A percentile compares a stretch with the other conserved stretches of the same genome.
These are phyloP conservation scores for Ericerus pela DNA, from an alignment of 1,140 invertebrate genomes.

Conservation along the genomic window DNA sequence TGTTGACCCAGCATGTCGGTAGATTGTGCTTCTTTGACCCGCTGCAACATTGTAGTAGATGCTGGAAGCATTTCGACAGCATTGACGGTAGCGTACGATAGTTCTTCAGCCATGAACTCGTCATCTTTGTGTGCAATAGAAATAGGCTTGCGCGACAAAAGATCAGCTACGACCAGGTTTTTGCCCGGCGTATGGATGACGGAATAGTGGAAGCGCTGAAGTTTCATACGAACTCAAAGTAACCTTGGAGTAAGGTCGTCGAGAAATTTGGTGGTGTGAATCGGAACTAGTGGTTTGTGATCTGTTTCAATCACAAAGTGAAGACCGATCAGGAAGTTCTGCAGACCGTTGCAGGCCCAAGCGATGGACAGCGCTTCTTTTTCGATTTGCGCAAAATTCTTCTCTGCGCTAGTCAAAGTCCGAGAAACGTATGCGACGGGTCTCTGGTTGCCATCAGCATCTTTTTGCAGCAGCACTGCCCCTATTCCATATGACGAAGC, in stretches of 20 bases:
- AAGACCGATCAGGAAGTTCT: constrained; percentile 31
- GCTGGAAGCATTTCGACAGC: not conserved
- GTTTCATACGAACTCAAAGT: too few relatives aligned
- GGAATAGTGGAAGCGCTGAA: too few relatives aligned
- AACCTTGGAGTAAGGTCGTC: too few relatives aligned
- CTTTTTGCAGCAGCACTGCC: constrained; percentile 24
- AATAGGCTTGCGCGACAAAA: constrained; percentile 19
- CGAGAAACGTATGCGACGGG: constrained; percentile 30
- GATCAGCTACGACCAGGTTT: constrained; percentile 15
- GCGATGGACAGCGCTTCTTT: constrained; percentile 35
- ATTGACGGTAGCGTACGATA: constrained; percentile 3
- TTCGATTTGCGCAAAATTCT: constrained; percentile 34
- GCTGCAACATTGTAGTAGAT: not conserved
- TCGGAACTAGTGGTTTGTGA: constrained; percentile 33
- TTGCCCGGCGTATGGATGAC: too few relatives aligned
- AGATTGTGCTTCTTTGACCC: not conserved
- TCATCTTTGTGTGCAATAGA: constrained; percentile 19
- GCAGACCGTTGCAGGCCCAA: constrained; percentile 30
- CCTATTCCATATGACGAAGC: constrained; percentile 22
- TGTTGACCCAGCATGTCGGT: not conserved
- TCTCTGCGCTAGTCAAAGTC: constrained; percentile 27
- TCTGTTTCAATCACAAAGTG: constrained; percentile 34
- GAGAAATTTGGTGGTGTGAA: too few relatives aligned
- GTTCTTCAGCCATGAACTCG: constrained; percentile 2
- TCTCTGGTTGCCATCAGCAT: constrained; percentile 3